phyloP scores from a whole-genome alignment of 1,140 invertebrate genomes.

The Bombyx mori region DNA sequence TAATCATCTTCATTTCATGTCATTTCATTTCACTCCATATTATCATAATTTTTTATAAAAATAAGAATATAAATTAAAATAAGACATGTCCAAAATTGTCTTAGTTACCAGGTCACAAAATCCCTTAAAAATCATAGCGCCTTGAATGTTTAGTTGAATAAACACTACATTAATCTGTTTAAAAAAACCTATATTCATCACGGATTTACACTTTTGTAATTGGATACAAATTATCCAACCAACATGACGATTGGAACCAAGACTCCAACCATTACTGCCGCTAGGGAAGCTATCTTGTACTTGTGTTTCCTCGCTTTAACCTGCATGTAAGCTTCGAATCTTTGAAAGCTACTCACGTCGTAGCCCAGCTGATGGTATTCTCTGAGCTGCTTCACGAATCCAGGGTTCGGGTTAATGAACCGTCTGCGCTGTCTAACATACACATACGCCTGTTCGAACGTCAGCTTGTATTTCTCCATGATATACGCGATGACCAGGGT shows the following conservation, averaged over 20 bases:
- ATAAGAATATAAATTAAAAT: too few relatives aligned
- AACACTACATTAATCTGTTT: too few relatives aligned
- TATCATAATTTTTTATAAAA: too few relatives aligned
- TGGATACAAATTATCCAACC: conserved; percentile 25
- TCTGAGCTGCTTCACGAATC: conserved; percentile 96
- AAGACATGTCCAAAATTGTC: too few relatives aligned
- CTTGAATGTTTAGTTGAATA: too few relatives aligned
- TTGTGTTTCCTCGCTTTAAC: conserved; percentile 52
- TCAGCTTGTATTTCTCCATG: conserved; percentile 89
- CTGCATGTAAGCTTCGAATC: conserved; percentile 48
- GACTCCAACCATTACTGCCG: conserved; percentile 43
- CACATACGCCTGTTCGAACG: conserved; percentile 92
- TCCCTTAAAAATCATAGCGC: too few relatives aligned
- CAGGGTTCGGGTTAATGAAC: conserved; percentile 96
- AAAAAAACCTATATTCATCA: too few relatives aligned
- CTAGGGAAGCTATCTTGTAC: conserved; percentile 52
- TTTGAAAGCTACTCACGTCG: conserved; percentile 40
- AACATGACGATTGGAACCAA: conserved; percentile 48
- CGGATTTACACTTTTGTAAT: too few relatives aligned
- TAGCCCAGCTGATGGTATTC: conserved; percentile 72
- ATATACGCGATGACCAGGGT: conserved; percentile 96
- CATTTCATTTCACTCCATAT: too few relatives aligned
- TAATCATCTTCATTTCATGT: too few relatives aligned
- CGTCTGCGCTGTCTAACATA: conserved; percentile 87
- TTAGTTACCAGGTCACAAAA: too few relatives aligned